These are phyloP conservation scores for Erpobdella octoculata DNA, from an alignment of 2,888 invertebrate species.

Conservation along the genomic window DNA sequence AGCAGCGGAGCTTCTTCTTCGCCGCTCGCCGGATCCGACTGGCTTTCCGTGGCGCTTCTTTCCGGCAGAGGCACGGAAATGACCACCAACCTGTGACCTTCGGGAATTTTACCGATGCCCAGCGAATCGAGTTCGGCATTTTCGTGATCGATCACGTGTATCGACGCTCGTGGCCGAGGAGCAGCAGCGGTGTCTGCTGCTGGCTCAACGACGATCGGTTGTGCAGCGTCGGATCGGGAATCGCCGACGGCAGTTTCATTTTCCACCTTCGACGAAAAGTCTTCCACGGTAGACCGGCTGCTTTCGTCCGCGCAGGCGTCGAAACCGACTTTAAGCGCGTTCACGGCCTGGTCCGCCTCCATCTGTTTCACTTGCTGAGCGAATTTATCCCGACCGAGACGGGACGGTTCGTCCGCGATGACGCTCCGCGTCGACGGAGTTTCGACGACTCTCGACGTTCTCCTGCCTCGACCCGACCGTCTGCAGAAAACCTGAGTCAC, in stretches of 20 bases:
- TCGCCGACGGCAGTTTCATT: neutral
- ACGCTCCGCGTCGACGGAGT: neutral
- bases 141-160: slow-evolving; percentile 17
- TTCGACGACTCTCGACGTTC: neutral
- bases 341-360: neutral
- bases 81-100: slow-evolving; percentile 12
- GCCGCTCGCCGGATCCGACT: neutral
- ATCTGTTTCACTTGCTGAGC: slow-evolving; percentile 1
- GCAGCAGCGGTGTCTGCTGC: no score
- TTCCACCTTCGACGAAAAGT: neutral
- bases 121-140: slow-evolving; percentile 1
- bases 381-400: neutral
- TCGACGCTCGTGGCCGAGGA: neutral
- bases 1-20: neutral
- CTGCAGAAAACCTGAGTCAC: neutral
- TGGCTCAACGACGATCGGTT: no score
- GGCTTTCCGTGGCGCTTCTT: neutral
- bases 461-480: neutral
- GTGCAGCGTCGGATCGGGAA: neutral
- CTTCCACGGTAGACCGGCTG: neutral
- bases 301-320: neutral
- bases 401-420: neutral
- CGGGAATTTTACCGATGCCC: slow-evolving; percentile 24
- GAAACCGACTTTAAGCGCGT: neutral
- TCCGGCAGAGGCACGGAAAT: neutral